Evolutionary conservation across 2,888 invertebrate genomes (phyloP).

Genomic region (Heliconius aoede): DNA sequence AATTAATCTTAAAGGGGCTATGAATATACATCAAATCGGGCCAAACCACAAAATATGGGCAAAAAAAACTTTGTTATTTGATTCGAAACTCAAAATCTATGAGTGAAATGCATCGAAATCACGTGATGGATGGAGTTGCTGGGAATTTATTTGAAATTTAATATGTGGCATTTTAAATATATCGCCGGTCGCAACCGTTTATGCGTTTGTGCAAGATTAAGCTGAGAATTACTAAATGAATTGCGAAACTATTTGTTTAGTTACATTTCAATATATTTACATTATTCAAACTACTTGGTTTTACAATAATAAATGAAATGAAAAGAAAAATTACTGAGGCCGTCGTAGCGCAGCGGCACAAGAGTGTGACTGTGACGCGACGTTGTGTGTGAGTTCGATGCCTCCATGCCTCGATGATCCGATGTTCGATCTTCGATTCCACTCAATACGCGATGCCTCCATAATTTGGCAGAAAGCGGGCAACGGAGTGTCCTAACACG

Average conservation of each 20-base stretch:
- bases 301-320: too few relatives aligned
- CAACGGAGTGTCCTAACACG: too few relatives aligned
- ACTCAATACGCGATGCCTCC: too few relatives aligned
- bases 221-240: not conserved
- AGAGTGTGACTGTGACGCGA: too few relatives aligned
- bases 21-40: not conserved
- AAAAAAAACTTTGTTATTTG: constrained; percentile 14
- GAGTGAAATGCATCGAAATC: constrained; percentile 8
- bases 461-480: too few relatives aligned
- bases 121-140: constrained; percentile 30
- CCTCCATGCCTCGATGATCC: too few relatives aligned
- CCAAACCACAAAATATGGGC: not conserved
- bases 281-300: not conserved
- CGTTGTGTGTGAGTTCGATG: too few relatives aligned
- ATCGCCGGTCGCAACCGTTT: constrained; percentile 16
- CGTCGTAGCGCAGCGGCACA: too few relatives aligned
- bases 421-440: too few relatives aligned
- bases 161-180: constrained; percentile 26
- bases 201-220: constrained; percentile 8
- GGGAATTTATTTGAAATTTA: constrained; percentile 26
- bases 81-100: constrained; percentile 15
- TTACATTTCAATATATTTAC: not conserved
- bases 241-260: not conserved
- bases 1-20: not conserved
- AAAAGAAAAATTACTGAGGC: too few relatives aligned